phyloP scores from a whole-genome alignment of 1,140 invertebrate genomes.

The Venustaconcha ellipsiformis region DNA sequence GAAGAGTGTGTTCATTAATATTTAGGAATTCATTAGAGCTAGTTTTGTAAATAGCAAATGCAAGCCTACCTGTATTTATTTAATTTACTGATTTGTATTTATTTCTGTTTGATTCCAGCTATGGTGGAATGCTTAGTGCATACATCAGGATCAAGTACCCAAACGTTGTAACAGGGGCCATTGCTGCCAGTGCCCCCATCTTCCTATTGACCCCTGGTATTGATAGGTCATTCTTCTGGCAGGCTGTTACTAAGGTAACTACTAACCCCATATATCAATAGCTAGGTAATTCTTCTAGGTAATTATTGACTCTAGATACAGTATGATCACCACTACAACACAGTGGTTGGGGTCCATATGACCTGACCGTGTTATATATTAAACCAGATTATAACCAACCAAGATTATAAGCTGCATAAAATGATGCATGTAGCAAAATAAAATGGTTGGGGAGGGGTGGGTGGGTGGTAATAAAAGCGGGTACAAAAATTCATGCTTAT shows the following conservation, averaged over 20 bases:
- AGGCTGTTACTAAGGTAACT: conserved; percentile 59
- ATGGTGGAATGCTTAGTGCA: conserved; percentile 64
- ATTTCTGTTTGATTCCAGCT: conserved; percentile 43
- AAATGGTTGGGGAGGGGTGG: no score
- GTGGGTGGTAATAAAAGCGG: no score
- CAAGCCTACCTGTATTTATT: not conserved
- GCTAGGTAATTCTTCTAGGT: no score
- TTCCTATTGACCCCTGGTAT: conserved; percentile 85
- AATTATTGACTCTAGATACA: no score
- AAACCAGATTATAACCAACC: no score
- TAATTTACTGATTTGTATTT: conserved; percentile 2
- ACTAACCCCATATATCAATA: no score
- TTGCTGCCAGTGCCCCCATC: conserved; percentile 95
- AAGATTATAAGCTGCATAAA: no score
- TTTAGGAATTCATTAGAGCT: not conserved
- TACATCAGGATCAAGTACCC: conserved; percentile 87
- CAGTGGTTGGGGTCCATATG: no score
- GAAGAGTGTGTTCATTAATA: not conserved
- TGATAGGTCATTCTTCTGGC: conserved; percentile 81
- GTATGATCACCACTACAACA: no score
- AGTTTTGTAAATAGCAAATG: not conserved
- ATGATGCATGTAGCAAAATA: no score
- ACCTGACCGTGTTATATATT: no score
- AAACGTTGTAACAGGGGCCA: conserved; percentile 84
- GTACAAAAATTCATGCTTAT: no score